phyloP scores from a whole-genome alignment of 1,140 invertebrate species.

The Agraylea sexmaculata region DNA sequence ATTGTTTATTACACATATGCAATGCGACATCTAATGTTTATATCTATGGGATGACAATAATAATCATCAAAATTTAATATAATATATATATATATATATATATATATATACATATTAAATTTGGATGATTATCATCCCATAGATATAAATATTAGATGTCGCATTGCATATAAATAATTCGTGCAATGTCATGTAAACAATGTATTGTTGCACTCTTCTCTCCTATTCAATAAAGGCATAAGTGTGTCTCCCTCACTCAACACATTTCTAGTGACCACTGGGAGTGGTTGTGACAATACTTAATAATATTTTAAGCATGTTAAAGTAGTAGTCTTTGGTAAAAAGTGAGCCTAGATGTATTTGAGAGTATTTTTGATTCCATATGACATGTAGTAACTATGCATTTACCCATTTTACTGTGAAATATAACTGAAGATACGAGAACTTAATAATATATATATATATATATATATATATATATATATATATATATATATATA shows the following conservation, averaged over 20 bases:
- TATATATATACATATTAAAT: neutral
- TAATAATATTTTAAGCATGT: neutral
- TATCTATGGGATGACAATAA: no score
- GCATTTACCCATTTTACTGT: neutral
- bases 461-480: neutral
- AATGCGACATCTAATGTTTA: no score
- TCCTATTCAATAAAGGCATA: no score
- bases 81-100: neutral
- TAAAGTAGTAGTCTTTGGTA: neutral
- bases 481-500: neutral
- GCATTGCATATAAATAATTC: neutral
- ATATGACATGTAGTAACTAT: slow-evolving; percentile 3
- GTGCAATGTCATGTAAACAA: neutral
- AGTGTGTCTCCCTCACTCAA: neutral
- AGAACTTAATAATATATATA: neutral
- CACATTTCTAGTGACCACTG: neutral
- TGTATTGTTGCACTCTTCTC: neutral
- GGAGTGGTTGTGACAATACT: neutral
- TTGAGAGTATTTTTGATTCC: neutral
- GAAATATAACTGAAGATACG: slow-evolving; percentile 3
- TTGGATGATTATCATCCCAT: neutral
- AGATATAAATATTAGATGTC: neutral
- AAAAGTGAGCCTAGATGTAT: neutral
- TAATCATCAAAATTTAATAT: no score
- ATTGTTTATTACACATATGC: no score